phyloP scores from a whole-genome alignment of 2,797 vertebrate genomes.

The Malacoraja senta region DNA sequence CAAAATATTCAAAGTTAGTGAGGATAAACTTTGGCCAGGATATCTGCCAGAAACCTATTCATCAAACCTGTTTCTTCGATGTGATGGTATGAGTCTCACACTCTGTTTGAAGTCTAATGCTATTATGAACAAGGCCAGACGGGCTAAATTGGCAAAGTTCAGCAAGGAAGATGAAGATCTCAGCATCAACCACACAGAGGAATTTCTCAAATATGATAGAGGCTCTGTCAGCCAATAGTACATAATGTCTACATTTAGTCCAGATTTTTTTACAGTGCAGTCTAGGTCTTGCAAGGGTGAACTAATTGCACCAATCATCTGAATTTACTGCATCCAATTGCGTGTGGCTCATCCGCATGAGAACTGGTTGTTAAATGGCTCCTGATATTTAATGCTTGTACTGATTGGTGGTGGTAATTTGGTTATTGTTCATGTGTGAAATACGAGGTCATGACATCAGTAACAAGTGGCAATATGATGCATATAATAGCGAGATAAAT shows the following conservation, averaged over 20 bases:
- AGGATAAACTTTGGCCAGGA: too few species aligned
- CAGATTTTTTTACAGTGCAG: background rate
- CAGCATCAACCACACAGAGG: background rate
- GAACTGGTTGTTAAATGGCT: background rate
- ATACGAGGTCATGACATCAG: background rate
- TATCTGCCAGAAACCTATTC: too few species aligned
- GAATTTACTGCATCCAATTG: slow-evolving; percentile 9
- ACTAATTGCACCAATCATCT: background rate
- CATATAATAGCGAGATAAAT: background rate
- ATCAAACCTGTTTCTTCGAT: too few species aligned
- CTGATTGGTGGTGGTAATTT: background rate
- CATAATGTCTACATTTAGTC: background rate
- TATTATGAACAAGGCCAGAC: background rate
- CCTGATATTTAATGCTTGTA: background rate
- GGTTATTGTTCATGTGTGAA: background rate
- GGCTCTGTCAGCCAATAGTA: background rate
- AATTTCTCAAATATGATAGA: background rate
- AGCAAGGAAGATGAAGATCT: background rate
- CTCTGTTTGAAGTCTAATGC: too few species aligned
- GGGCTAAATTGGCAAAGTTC: background rate
- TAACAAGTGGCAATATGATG: background rate
- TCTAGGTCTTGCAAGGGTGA: background rate
- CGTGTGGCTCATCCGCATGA: background rate
- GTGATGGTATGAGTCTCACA: too few species aligned
- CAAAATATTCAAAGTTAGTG: too few species aligned